phyloP scores from a whole-genome alignment of 2,113 vertebrate genomes.

The Lycaon pictus region DNA sequence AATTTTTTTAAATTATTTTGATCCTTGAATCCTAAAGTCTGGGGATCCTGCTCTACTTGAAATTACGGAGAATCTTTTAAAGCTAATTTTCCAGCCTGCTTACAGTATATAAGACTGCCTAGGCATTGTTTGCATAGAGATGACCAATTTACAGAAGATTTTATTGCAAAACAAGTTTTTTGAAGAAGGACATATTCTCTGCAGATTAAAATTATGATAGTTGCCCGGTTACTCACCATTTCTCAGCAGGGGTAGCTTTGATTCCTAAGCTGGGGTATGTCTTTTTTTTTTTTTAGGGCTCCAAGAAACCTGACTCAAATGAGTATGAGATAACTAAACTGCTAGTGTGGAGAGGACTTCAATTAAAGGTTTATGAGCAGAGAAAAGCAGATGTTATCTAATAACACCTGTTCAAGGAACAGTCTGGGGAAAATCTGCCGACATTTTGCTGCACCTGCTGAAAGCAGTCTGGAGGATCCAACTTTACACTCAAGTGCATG shows the following conservation, averaged over 20 bases:
- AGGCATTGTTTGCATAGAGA: neutral
- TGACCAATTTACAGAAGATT: neutral
- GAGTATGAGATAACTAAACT: neutral
- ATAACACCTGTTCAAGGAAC: slow-evolving; percentile 5
- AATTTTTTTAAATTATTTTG: neutral
- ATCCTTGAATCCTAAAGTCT: neutral
- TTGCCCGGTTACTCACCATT: neutral
- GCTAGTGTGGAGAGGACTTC: neutral
- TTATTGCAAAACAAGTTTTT: neutral
- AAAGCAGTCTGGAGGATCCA: slow-evolving; percentile 10
- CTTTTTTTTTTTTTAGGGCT: neutral
- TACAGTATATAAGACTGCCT: neutral
- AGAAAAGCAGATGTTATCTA: slow-evolving; percentile 57
- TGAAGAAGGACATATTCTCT: neutral
- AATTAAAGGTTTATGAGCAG: slow-evolving; percentile 43
- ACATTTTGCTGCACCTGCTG: neutral
- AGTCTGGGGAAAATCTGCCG: slow-evolving; percentile 7
- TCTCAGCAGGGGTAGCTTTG: neutral
- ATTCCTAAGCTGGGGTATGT: neutral
- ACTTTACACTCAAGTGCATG: neutral
- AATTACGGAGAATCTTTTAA: neutral
- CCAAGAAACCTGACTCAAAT: slow-evolving; percentile 47
- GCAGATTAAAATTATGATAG: neutral
- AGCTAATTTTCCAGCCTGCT: neutral
- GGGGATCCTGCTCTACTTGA: neutral